Evolutionary conservation across 2,113 vertebrate species (phyloP).

Genomic region (Ibidorhyncha struthersii): DNA sequence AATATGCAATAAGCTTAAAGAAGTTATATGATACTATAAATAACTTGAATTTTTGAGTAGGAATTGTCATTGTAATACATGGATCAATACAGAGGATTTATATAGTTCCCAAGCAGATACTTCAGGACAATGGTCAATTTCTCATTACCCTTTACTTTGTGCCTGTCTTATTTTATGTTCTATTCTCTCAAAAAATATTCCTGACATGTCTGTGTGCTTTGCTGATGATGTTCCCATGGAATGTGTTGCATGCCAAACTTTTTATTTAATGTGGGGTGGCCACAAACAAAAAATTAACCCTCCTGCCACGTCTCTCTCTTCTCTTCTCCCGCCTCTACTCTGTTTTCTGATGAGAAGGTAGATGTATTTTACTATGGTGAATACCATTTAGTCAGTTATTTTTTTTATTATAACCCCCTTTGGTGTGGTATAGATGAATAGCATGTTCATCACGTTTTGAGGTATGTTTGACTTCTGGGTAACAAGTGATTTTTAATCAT

Average conservation of each 20-base stretch:
- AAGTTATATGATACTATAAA: conserved; percentile 3
- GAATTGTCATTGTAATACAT: conserved; percentile 28
- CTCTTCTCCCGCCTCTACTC: not conserved
- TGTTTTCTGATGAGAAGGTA: not conserved
- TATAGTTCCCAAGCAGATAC: conserved; percentile 21
- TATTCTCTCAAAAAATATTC: not conserved
- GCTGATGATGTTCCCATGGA: not conserved
- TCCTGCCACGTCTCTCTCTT: not conserved
- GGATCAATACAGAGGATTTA: conserved; percentile 48
- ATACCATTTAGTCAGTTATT: not conserved
- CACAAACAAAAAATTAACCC: not conserved
- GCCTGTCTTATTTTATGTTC: conserved; percentile 29
- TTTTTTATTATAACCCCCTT: not conserved
- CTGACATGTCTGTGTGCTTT: not conserved
- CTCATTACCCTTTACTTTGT: conserved; percentile 45
- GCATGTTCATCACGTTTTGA: not conserved
- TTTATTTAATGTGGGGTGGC: not conserved
- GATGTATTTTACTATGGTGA: not conserved
- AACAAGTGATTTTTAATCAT: not conserved
- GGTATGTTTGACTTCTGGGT: not conserved
- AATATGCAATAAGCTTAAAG: not conserved
- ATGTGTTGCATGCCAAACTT: not conserved
- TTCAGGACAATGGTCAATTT: conserved; percentile 50
- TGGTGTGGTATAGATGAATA: not conserved
- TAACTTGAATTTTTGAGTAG: conserved; percentile 23